Base-by-base conservation (phyloP, 2,888 invertebrate species). In the Hypsopygia costalis region DNA sequence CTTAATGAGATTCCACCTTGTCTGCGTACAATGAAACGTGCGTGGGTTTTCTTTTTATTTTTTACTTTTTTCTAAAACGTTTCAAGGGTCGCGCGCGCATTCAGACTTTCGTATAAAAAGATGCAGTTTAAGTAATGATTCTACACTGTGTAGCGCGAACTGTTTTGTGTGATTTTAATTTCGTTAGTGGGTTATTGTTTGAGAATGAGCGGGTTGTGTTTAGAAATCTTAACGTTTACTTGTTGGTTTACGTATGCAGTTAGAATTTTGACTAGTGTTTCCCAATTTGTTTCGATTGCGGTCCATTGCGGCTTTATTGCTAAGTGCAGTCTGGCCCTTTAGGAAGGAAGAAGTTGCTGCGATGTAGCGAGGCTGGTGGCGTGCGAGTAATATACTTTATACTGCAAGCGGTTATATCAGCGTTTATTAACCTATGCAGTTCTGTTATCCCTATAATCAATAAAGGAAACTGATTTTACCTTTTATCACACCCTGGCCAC, bases 1-100 rank as follows among this genome's bases (percentile, higher is more conserved):
- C 72, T 75, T 86, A 87, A 87, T 86, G 86, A 87, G 86, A 86
- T 85, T 37, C 78, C 72, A 82, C 82, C 85, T 83, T 78, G 77
- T 81, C 81, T 77, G 58, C 69, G 69, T 81, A 86, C 83, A 87
- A 87, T 87, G 73, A 70, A 69, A 75, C 64, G 70, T 77, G 80
- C 76, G 77, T 82, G 74, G 66, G 68, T 58, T 75, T 78, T 70
- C 65, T 81, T 78, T 77, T 62, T n/a, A n/a, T n/a, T 58, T 75
- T 78, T 70, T 65, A 80, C 77, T 41, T 65, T 77, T 78, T 80
- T 65, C 64, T 63, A 67, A 65, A 62, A 67, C 68, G 43, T 60
- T 58, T 75, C 79, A 79, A 80, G 81, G 71, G 81, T 69, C 66
- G 69, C 54, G 59, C 3, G 16, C 60, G 66, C 65, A 82, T 85